Base-by-base conservation (phyloP, 2,113 vertebrate genomes). In the Chloroceryle aenea region DNA sequence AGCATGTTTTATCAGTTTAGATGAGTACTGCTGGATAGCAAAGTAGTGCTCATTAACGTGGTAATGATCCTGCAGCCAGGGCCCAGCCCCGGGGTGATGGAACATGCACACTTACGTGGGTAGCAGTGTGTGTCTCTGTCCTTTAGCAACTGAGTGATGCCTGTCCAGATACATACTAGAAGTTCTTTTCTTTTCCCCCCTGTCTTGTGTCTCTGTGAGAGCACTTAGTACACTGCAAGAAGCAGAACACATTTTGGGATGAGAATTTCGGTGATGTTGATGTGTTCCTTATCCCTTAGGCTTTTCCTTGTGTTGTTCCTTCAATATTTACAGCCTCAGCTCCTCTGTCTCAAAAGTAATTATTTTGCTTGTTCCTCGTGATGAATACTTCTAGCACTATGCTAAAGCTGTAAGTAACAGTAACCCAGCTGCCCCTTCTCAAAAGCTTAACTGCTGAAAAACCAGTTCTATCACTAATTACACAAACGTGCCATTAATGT, bases 261-360 rank as follows among this genome's bases (percentile, higher is more conserved):
- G 29, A 89, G 23, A 84, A 84, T 89, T 83, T 89, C 59, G 1
- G 0, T 40, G 50, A 81, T 13, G 12, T 14, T 86, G 75, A 84
- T 90, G 29, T 88, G 20, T 81, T 84, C 59, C 47, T 18, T 56
- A 67, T 67, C 59, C 79, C 64, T 67, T 64, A 56, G 85, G 53
- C 14, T 4, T 90, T 87, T 88, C 8, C 15, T 62, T 77, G 20
- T 81, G 26, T 50, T 6, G 3, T 25, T 84, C 14, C 55, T 87
- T 90, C 71, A 66, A 17, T 95, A 90, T 92, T 95, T 95, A 93
- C 72, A 53, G 61, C 61, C 38, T 81, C 64, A 52, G 34, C 38
- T 95, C 83, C 48, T 84, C 55, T 92, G 89, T 50, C 72, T 92
- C 83, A 71, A 50, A 87, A 90, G 76, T 89, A 93, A 93, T 93